Base-by-base conservation (phyloP, 2,888 invertebrate genomes). In the Ferrisia virgata region DNA sequence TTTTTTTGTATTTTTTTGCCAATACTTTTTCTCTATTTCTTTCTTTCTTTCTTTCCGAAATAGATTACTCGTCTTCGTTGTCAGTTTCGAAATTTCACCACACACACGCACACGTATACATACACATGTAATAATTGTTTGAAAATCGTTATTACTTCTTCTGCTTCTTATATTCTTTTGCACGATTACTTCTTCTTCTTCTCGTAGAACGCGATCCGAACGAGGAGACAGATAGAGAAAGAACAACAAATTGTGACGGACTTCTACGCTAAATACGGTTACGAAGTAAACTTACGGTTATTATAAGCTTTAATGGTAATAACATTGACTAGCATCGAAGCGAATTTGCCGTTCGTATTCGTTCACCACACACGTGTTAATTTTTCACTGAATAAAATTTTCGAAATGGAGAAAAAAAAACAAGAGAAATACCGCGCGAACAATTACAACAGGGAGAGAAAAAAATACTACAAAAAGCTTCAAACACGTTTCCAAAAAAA, bases 241-340 rank as follows among this genome's bases (percentile, higher is more conserved):
- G 8, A 47, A 47, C 18, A n/a, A 47, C 22, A 22, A 22, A 53
- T 6, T 40, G 15, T 64, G 22, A 64, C 8, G 64, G 28, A 64
- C 31, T 28, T 31, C 31, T 69, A 31, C 64, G 64, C 64, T 64
- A 53, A 82, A 64, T 82, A 82, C 64, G 82, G 18, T 81, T 64
- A 72, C 72, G 72, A 72, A 69, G 18, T 13, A n/a, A 58, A 82
- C 82, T 82, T 82, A 72, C 69, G 72, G 64, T 64, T 64, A 58
- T 40, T 72, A 69, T 28, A 72, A 76, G 43, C 72, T 76, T 39
- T 83, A 83, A 64, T 83, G 83, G 83, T 83, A 83, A 83, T 83
- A 40, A 83, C 31, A 83, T 72, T 83, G 83, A 83, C 83, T 83
- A 83, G 83, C 83, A 83, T 83, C 83, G 69, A 83, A 83, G 43